A percentile compares a stretch with the other conserved stretches of the same genome.
These are phyloP conservation scores for Chionomys nivalis DNA, from an alignment of 2,113 vertebrate species.

Conservation along the genomic window DNA sequence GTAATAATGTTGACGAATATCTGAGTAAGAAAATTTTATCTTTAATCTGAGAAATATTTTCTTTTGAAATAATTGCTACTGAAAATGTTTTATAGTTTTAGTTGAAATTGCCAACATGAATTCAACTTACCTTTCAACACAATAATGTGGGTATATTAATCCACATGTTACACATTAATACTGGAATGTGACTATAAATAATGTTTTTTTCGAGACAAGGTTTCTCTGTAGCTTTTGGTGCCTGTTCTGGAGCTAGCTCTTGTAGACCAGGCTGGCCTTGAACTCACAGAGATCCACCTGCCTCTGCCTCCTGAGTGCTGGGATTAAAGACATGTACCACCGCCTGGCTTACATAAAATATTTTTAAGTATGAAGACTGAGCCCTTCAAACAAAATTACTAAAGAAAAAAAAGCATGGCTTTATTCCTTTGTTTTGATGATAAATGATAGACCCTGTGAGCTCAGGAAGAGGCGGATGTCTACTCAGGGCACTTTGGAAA, in stretches of 20 bases:
- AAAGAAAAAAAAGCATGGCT: not conserved
- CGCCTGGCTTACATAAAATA: not conserved
- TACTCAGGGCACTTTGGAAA: not conserved
- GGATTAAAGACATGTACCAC: too few species aligned
- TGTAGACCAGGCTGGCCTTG: too few species aligned
- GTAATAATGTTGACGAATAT: constrained; percentile 57
- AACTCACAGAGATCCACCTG: too few species aligned
- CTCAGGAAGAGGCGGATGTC: not conserved
- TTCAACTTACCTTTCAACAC: constrained; percentile 19
- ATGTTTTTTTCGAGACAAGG: too few species aligned
- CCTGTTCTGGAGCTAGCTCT: too few species aligned
- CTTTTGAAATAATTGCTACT: constrained; percentile 53
- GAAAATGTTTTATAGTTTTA: constrained; percentile 57
- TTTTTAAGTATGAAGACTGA: constrained; percentile 28
- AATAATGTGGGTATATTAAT: constrained; percentile 29
- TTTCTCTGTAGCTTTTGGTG: too few species aligned
- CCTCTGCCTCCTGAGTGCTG: too few species aligned
- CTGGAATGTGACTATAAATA: not conserved
- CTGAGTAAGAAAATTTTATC: constrained; percentile 42
- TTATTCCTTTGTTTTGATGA: constrained; percentile 6
- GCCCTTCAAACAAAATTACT: not conserved
- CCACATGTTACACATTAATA: constrained; percentile 47
- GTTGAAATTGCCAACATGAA: constrained; percentile 61
- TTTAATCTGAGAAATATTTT: constrained; percentile 58
- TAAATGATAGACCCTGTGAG: constrained; percentile 13